Evolutionary conservation across 2,797 vertebrate genomes (phyloP).

Genomic region (Ceryle rudis): DNA sequence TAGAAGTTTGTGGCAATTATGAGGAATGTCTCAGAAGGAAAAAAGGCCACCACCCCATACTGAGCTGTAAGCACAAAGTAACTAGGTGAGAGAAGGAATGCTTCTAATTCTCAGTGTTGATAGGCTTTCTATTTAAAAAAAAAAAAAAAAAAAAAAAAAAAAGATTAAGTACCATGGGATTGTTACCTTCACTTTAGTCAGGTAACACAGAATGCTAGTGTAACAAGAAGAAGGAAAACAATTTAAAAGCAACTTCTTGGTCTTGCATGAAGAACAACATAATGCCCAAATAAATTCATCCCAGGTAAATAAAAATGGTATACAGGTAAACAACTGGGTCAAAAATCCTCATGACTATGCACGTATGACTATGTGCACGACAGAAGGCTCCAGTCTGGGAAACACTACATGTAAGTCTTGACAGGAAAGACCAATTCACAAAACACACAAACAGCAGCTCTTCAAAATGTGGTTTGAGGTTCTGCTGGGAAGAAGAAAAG

Average conservation of each 20-base stretch:
- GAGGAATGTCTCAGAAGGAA: not conserved
- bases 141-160: not conserved
- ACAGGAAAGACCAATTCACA: not conserved
- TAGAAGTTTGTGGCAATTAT: not conserved
- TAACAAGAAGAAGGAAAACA: not conserved
- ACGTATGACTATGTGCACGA: not conserved
- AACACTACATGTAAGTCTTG: not conserved
- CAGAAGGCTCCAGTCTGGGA: not conserved
- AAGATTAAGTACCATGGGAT: not conserved
- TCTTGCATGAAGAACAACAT: accelerated
- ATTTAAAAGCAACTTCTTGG: not conserved
- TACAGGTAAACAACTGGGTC: not conserved
- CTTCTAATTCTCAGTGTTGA: not conserved
- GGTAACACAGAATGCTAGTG: not conserved
- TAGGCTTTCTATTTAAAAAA: not conserved
- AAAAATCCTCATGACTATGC: not conserved
- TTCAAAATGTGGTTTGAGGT: not conserved
- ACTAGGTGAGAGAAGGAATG: not conserved
- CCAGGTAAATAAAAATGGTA: not conserved
- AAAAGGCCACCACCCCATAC: accelerated
- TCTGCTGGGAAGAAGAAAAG: not conserved
- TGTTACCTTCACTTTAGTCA: not conserved
- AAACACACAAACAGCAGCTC: accelerated
- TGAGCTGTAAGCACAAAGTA: not conserved
- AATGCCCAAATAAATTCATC: not conserved